Evolutionary conservation across 2,888 invertebrate genomes (phyloP).

Genomic region (Entomobrya proxima): DNA sequence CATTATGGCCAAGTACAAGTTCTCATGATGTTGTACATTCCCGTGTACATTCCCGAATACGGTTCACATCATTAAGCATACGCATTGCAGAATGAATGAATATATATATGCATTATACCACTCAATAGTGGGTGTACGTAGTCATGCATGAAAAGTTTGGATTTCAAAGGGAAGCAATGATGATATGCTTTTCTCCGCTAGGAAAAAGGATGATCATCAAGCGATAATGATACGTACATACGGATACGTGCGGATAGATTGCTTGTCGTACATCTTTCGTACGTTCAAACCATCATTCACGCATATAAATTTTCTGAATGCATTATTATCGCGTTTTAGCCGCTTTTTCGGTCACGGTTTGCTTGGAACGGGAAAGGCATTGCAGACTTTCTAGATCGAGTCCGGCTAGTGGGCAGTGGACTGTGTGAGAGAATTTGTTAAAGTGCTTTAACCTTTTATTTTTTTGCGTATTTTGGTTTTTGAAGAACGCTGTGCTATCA

Average conservation of each 20-base stretch:
- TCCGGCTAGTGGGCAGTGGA: neutral
- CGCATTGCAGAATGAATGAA: neutral
- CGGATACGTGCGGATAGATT: conserved; percentile 31
- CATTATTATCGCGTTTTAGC: conserved; percentile 30
- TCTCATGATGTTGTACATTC: conserved; percentile 15
- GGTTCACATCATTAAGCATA: conserved; percentile 45
- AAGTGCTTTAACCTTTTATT: neutral
- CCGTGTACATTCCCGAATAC: neutral
- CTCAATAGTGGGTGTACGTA: neutral
- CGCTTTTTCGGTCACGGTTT: neutral
- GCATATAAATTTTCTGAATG: conserved; percentile 43
- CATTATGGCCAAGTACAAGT: conserved; percentile 43
- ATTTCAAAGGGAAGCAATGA: conserved; percentile 24
- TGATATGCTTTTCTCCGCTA: conserved; percentile 22
- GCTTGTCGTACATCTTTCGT: neutral
- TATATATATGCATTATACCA: neutral
- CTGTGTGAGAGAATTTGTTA: neutral
- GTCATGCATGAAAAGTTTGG: conserved; percentile 11
- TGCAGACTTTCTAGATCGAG: neutral
- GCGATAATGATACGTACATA: conserved; percentile 64
- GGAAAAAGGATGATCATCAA: conserved; percentile 17
- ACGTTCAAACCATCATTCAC: conserved; percentile 20
- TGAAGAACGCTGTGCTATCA: neutral
- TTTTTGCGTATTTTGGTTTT: neutral
- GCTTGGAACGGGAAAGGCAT: neutral